Conservation (phyloP, 2,888 invertebrate species). For the Spodoptera exigua region DNA sequence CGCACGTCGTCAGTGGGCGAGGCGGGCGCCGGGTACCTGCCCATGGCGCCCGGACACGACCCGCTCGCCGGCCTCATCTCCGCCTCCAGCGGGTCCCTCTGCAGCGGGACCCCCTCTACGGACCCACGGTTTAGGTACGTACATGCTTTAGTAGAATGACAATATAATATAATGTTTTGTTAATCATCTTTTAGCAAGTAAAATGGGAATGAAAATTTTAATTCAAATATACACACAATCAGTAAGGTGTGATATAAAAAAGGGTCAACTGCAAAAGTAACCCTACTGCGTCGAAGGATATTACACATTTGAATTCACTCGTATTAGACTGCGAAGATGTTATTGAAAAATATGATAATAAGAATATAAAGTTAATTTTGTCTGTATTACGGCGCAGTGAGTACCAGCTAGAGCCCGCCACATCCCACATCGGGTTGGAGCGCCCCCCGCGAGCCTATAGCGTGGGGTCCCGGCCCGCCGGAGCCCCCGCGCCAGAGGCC, state of each 20-base stretch:
- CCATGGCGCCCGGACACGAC: conserved; percentile 90
- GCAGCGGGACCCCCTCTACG: conserved; percentile 95
- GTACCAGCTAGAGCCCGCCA: conserved; percentile 94
- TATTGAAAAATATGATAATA: no score
- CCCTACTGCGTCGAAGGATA: no score
- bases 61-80: conserved; percentile 72
- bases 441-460: conserved; percentile 86
- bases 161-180: no score
- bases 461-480: conserved; percentile 70
- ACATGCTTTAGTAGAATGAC: no score
- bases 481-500: conserved; percentile 70
- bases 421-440: conserved; percentile 91
- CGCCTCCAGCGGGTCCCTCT: conserved; percentile 92
- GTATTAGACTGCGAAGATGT: no score
- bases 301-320: no score
- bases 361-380: background rate
- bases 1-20: conserved; percentile 89
- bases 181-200: no score
- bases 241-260: no score
- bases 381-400: conserved; percentile 84
- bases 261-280: no score
- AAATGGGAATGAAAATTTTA: no score
- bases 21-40: conserved; percentile 81
- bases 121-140: conserved; percentile 90
- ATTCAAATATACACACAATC: no score